Evolutionary conservation across 2,797 vertebrate species (phyloP), one percentile per base, ranked within the genome.

Genomic region (Loris lydekkerianus): DNA sequence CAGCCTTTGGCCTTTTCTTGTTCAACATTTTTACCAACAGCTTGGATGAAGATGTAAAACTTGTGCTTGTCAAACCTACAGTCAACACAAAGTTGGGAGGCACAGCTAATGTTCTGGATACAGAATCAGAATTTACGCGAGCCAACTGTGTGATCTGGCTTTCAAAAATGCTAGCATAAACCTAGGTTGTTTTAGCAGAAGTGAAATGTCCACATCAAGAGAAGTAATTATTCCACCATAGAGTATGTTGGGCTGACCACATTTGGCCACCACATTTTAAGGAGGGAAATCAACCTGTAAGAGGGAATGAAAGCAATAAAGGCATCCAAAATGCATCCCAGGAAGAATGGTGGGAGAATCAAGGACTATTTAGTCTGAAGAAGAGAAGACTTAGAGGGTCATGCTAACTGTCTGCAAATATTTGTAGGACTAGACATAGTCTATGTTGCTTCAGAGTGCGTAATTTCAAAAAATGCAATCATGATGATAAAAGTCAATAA

Each of bases 261-360:
- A 97, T 96, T 97, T 98, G 97, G 97, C n/a, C 96, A 96, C 96
- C 97, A 97, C 89, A 97, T 97, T 98, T 97, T 94, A 95, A 95
- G 91, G 49, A 81, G 86, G 69, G 60, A 93, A 96, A 93, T 73
- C 85, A 93, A 97, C 84, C 93, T 95, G 97, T 63, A 49, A 87
- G 49, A 58, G 56, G 34, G 86, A 94, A 96, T 82, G 60, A 95
- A 91, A 94, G 94, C 69, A 92, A 82, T 14, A 46, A 87, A 96
- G 86, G 58, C 43, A 92, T 92, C 93, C 89, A 89, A 96, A 93
- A 96, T 58, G 46, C 72, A 94, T 90, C 34, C 56, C 63, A 83
- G 85, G 67, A 89, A 95, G 75, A 92, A 94, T 15, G 4, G 10
- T 76, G 43, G 77, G 90, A 77, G 81, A 92, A 94, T 65, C 87